These are phyloP conservation scores for Scaptomyza graminum DNA, from an alignment of 1,140 invertebrate species.

Conservation along the genomic window DNA sequence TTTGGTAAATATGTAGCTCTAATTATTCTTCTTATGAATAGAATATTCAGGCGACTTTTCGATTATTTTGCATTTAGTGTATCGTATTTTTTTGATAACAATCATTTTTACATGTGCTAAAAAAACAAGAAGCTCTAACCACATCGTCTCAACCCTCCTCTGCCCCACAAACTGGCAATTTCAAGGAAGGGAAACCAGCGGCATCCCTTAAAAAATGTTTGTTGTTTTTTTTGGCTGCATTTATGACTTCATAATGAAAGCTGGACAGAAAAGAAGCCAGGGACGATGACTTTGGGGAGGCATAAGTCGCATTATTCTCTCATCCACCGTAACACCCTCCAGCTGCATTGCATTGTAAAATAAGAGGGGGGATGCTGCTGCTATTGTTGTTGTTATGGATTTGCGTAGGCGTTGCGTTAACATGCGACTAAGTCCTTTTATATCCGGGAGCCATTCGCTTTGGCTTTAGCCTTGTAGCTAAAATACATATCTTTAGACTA, in stretches of 20 bases:
- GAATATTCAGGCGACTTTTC: not conserved
- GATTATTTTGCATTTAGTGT: not conserved
- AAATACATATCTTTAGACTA: constrained; percentile 65
- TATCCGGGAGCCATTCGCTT: constrained; percentile 74
- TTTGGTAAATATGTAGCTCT: too few relatives aligned
- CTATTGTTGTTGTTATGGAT: constrained; percentile 59
- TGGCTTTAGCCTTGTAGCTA: constrained; percentile 45
- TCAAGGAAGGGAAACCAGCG: constrained; percentile 24
- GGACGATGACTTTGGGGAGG: constrained; percentile 67
- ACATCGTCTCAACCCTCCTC: not conserved
- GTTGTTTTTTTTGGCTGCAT: constrained; percentile 41
- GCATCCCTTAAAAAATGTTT: constrained; percentile 38
- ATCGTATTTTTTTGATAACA: constrained; percentile 56
- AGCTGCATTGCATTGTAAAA: constrained; percentile 54
- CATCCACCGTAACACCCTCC: constrained; percentile 16
- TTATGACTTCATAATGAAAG: constrained; percentile 79
- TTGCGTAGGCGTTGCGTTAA: constrained; percentile 81
- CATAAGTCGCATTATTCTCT: constrained; percentile 56
- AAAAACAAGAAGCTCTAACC: constrained; percentile 52
- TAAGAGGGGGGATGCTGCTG: constrained; percentile 8
- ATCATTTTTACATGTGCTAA: constrained; percentile 80
- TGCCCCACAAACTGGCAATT: not conserved
- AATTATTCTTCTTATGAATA: not conserved
- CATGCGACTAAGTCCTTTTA: constrained; percentile 82
- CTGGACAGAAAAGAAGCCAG: constrained; percentile 22